These are phyloP conservation scores for Diadema setosum DNA, from an alignment of 35 echinoderm and acorn worm species.

Conservation along the genomic window DNA sequence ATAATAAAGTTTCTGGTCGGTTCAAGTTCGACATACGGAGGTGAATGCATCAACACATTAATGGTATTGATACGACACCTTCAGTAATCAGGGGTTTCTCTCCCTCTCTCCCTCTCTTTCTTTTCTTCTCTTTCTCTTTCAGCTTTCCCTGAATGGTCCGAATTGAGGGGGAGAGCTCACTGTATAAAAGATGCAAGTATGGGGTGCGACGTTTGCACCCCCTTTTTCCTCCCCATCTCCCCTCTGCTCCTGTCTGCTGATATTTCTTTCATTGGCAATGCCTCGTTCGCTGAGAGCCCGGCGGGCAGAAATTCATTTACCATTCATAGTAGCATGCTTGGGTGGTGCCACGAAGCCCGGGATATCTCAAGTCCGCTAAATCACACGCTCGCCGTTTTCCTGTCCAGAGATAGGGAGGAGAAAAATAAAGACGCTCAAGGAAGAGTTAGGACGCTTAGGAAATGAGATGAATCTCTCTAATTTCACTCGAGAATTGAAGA, in stretches of 20 bases:
- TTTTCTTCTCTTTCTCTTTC: no score
- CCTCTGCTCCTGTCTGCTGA: background rate
- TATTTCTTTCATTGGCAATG: background rate
- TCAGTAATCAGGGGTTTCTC: background rate
- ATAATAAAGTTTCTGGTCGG: background rate
- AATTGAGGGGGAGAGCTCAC: no score
- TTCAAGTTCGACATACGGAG: slow-evolving; percentile 10
- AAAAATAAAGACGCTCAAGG: no score
- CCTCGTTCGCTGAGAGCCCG: background rate
- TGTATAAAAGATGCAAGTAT: background rate
- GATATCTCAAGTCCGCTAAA: background rate
- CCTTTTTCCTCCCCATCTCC: no score
- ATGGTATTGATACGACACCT: background rate
- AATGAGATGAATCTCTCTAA: background rate
- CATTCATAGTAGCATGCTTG: slow-evolving; percentile 1
- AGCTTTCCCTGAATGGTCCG: no score
- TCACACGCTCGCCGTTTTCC: background rate
- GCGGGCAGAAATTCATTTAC: slow-evolving; percentile 25
- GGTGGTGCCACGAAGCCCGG: background rate
- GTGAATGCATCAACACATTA: slow-evolving; percentile 10
- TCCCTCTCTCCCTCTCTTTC: background rate
- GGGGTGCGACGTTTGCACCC: background rate
- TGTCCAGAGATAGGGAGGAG: background rate
- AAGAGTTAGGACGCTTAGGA: no score
- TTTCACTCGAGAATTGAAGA: background rate